Evolutionary conservation across 2,888 invertebrate species (phyloP), one percentile per base, ranked within the genome.

Genomic region (Drosophila demipolita): DNA sequence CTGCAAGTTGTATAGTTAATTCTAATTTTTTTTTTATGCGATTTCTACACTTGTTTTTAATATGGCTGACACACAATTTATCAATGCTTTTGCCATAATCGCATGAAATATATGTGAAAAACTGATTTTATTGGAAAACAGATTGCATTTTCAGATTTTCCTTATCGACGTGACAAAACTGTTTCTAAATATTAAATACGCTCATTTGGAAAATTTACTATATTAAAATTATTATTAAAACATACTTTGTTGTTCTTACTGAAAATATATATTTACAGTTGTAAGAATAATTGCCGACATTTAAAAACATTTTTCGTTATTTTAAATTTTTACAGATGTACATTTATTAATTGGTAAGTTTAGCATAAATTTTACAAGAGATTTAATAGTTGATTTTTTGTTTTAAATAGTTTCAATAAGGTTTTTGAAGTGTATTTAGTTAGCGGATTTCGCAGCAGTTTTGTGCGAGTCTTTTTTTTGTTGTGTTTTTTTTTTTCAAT

Each of bases 1-100:
- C 67, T 81, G 73, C 79, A 75, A 79, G 66, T 79, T 77, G 63
- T 76, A 71, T 80, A 76, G 74, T 84, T 84, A 78, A 81, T 80
- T 69, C 49, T 42, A 60, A 54, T 66, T 63, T 65, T 55, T 58
- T 62, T 57, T 58, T 73, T 66, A 69, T 60, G 55, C 61, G 53
- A 69, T 62, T 59, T 61, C 55, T 66, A 69, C 58, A 55, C 65
- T 67, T 54, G 70, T 52, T 63, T n/a, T 20, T 33, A 53, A 59
- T 49, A 42, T 40, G 48, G 52, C 52, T 49, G 40, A 33, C 40
- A 45, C 49, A 42, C 50, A 57, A 35, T 49, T 50, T 33, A 23
- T 50, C n/a, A 54, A 42, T 2, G 20, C 3, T 33, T 38, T 73
- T 40, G 55, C 40, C 48, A 48, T 36, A 20, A 33, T 5, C 23